These are phyloP conservation scores for Xestia rhomboidea DNA, from an alignment of 2,888 invertebrate genomes.

Conservation along the genomic window DNA sequence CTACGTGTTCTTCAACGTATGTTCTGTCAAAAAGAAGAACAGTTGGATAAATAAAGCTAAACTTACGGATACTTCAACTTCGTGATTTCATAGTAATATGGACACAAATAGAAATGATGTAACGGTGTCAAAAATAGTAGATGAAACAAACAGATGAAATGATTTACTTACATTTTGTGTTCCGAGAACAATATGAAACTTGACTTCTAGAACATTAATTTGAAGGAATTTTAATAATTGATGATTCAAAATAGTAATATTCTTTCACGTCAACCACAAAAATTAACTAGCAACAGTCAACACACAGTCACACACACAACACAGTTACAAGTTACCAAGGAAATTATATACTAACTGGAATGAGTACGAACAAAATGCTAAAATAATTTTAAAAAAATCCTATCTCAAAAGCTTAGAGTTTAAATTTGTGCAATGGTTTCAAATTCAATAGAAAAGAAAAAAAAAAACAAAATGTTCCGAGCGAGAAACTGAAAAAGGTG, in stretches of 20 bases:
- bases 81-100: not conserved
- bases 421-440: too few relatives aligned
- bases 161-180: conserved; percentile 39
- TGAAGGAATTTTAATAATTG: not conserved
- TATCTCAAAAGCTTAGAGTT: too few relatives aligned
- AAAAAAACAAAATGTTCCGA: too few relatives aligned
- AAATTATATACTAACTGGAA: too few relatives aligned
- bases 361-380: too few relatives aligned
- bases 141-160: not conserved
- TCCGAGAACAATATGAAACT: not conserved
- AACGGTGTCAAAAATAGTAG: conserved; percentile 77
- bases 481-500: too few relatives aligned
- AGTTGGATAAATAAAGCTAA: conserved; percentile 57
- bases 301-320: too few relatives aligned
- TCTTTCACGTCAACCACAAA: not conserved
- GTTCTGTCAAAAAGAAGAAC: conserved; percentile 82
- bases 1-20: conserved; percentile 68
- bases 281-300: not conserved
- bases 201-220: not conserved
- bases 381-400: too few relatives aligned
- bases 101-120: conserved; percentile 77
- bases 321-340: too few relatives aligned
- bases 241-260: conserved; percentile 2
- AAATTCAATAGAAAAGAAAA: too few relatives aligned
- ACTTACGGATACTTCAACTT: not conserved